Evolutionary conservation across 2,888 invertebrate species (phyloP).

Genomic region (Pinctada fucata): DNA sequence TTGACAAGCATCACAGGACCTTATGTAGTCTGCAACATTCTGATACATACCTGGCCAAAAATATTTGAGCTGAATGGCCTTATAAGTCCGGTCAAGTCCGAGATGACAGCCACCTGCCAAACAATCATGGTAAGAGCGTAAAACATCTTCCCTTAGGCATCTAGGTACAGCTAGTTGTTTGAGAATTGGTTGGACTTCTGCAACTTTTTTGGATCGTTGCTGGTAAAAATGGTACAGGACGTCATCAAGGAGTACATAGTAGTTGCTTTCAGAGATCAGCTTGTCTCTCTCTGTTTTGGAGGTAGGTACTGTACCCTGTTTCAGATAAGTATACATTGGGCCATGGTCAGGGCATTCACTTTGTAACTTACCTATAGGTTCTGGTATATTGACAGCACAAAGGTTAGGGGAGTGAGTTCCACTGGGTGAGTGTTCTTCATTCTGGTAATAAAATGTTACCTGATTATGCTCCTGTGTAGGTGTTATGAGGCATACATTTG

Average conservation of each 20-base stretch:
- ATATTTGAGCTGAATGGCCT: constrained; percentile 30
- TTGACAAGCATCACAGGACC: constrained; percentile 38
- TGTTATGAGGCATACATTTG: background rate
- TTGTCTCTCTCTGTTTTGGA: background rate
- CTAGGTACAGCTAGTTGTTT: constrained; percentile 25
- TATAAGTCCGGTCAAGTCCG: constrained; percentile 27
- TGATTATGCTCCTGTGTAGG: background rate
- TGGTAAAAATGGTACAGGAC: constrained; percentile 6
- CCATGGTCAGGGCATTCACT: background rate
- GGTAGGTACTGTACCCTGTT: background rate
- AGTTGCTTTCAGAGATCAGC: too few species aligned
- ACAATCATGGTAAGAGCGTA: constrained; percentile 36
- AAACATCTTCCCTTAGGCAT: too few species aligned
- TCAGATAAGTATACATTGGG: background rate
- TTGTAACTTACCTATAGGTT: background rate
- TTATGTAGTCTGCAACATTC: constrained; percentile 31
- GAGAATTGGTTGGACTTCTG: constrained; percentile 9
- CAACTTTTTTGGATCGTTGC: constrained; percentile 8
- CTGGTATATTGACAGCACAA: background rate
- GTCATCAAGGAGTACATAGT: background rate
- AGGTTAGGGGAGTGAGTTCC: background rate
- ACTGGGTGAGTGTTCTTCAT: background rate
- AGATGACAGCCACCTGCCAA: constrained; percentile 21
- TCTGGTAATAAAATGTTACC: constrained; percentile 8
- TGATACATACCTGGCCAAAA: constrained; percentile 35